Evolutionary conservation across 2,888 invertebrate genomes (phyloP).

Genomic region (Coleophora flavipennella): DNA sequence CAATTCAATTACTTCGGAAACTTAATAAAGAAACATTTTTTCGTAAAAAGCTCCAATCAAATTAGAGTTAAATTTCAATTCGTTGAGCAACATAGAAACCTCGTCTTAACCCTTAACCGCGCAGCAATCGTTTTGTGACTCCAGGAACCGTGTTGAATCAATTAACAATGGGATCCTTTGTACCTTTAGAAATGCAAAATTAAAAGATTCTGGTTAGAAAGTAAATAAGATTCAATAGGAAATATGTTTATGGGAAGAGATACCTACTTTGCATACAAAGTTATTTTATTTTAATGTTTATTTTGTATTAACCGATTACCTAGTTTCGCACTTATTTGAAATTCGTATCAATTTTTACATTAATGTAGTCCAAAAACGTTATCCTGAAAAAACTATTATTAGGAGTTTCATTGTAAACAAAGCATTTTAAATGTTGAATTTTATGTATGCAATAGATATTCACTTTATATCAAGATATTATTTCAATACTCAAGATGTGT

Average conservation of each 20-base stretch:
- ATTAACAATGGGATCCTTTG: constrained; percentile 37
- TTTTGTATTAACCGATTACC: too few relatives aligned
- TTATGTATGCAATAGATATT: too few relatives aligned
- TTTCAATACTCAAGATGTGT: constrained; percentile 1
- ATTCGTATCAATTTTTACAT: too few relatives aligned
- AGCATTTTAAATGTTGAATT: too few relatives aligned
- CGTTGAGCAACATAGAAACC: constrained; percentile 32
- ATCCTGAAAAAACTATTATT: too few relatives aligned
- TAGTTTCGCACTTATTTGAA: too few relatives aligned
- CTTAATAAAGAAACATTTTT: constrained; percentile 17
- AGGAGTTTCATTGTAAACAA: too few relatives aligned
- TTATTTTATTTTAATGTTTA: too few relatives aligned
- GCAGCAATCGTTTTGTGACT: constrained; percentile 18
- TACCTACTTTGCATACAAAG: too few relatives aligned
- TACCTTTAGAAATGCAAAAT: constrained; percentile 3
- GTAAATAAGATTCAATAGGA: not conserved
- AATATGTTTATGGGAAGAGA: too few relatives aligned
- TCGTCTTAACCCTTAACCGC: constrained; percentile 34
- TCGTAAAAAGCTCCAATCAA: constrained; percentile 19
- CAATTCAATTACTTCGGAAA: constrained; percentile 18
- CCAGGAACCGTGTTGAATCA: constrained; percentile 49
- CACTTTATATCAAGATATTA: too few relatives aligned
- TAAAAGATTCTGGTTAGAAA: not conserved
- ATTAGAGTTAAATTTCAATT: constrained; percentile 36
- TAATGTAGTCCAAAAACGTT: too few relatives aligned